These are phyloP conservation scores for Bos indicus DNA, from an alignment of 2,113 vertebrate species.

Conservation along the genomic window DNA sequence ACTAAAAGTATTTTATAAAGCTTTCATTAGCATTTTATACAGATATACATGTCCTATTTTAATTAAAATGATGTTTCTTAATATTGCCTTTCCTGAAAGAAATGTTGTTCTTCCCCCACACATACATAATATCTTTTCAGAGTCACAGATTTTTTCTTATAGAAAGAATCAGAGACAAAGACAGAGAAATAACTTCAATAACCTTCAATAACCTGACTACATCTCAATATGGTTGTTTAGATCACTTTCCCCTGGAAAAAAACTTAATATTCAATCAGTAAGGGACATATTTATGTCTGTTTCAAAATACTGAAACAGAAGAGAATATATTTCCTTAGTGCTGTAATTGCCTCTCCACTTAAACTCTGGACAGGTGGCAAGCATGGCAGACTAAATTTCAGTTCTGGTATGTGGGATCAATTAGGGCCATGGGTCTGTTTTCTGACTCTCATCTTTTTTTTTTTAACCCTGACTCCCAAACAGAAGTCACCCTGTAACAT, in stretches of 20 bases:
- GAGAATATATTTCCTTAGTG: background rate
- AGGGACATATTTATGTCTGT: background rate
- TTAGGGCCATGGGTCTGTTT: background rate
- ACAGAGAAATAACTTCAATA: background rate
- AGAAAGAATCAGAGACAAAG: background rate
- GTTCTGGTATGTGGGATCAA: background rate
- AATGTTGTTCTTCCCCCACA: background rate
- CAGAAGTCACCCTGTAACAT: background rate
- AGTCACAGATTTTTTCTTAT: background rate
- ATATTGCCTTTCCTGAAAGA: background rate
- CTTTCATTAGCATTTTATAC: background rate
- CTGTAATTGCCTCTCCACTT: background rate
- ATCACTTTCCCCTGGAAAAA: background rate
- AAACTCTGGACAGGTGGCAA: background rate
- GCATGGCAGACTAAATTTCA: background rate
- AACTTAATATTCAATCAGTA: background rate
- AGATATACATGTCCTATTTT: background rate
- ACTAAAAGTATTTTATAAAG: background rate
- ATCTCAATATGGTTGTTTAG: background rate
- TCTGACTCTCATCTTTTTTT: background rate
- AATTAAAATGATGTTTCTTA: slow-evolving; percentile 8
- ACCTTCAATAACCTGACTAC: background rate
- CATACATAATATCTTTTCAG: background rate
- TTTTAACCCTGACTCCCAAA: background rate
- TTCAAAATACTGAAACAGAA: background rate